Evolutionary conservation across 2,888 invertebrate genomes (phyloP).

Genomic region (Polyploca ridens): DNA sequence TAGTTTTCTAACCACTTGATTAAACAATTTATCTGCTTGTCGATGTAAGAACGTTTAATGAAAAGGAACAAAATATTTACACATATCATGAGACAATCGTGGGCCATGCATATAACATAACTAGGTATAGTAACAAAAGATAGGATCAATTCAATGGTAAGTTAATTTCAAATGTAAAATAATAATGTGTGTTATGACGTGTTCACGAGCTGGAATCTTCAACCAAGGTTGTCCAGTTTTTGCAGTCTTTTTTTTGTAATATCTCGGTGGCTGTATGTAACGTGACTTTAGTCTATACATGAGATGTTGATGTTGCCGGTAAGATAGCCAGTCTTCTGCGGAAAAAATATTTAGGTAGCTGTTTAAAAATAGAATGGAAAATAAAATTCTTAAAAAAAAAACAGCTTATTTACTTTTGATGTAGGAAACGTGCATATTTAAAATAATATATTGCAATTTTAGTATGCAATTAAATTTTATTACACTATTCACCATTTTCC

Average conservation of each 20-base stretch:
- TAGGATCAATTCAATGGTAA: conserved; percentile 9
- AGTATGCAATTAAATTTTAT: not conserved
- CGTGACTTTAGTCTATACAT: not conserved
- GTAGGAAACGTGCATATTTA: too few species aligned
- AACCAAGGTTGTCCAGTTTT: conserved; percentile 62
- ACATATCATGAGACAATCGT: not conserved
- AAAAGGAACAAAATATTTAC: not conserved
- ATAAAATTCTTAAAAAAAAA: too few species aligned
- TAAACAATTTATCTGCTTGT: not conserved
- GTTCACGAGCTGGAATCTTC: conserved; percentile 35
- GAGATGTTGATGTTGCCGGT: too few species aligned
- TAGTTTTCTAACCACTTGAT: not conserved
- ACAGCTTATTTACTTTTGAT: too few species aligned
- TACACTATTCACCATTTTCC: not conserved
- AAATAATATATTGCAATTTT: too few species aligned
- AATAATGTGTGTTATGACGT: conserved; percentile 26
- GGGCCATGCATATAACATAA: not conserved
- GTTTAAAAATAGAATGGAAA: too few species aligned
- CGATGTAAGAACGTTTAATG: not conserved
- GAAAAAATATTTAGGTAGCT: too few species aligned
- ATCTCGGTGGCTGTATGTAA: conserved; percentile 14
- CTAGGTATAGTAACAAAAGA: not conserved
- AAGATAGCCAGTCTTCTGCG: too few species aligned
- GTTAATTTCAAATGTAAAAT: conserved; percentile 9
- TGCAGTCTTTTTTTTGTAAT: conserved; percentile 47